Evolutionary conservation across 2,113 vertebrate species (phyloP).

Genomic region (Neogobius melanostomus): DNA sequence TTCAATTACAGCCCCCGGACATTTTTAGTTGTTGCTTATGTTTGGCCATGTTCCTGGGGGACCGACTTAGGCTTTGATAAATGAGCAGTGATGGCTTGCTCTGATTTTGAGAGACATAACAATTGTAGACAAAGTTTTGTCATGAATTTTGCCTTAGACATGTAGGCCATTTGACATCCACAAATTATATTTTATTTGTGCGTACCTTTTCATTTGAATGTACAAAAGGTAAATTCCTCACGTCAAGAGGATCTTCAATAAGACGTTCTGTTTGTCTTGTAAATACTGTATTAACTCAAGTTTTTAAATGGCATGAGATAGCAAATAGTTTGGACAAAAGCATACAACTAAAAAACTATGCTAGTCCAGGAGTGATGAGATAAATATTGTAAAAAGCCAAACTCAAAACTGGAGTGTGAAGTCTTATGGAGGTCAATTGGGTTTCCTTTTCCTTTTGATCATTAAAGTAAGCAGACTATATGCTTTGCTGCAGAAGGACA

Average conservation of each 20-base stretch:
- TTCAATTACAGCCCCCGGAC: not conserved
- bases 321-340: too few species aligned
- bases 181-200: not conserved
- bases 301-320: too few species aligned
- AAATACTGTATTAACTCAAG: too few species aligned
- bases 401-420: too few species aligned
- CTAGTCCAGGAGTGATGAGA: too few species aligned
- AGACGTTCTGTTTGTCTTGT: not conserved
- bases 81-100: constrained; percentile 37
- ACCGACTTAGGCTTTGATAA: constrained; percentile 18
- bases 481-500: not conserved
- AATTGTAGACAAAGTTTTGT: constrained; percentile 20
- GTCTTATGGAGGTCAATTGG: too few species aligned
- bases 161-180: constrained; percentile 3
- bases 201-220: not conserved
- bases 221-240: not conserved
- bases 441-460: too few species aligned
- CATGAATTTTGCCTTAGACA: constrained; percentile 7
- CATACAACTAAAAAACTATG: too few species aligned
- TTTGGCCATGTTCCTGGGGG: constrained; percentile 33
- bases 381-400: too few species aligned
- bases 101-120: constrained; percentile 44
- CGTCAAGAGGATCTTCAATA: not conserved
- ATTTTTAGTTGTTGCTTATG: constrained; percentile 1
- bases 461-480: not conserved